Base-by-base conservation (phyloP, 92 coral and sea anemone species). In the Heliopora coerulea region DNA sequence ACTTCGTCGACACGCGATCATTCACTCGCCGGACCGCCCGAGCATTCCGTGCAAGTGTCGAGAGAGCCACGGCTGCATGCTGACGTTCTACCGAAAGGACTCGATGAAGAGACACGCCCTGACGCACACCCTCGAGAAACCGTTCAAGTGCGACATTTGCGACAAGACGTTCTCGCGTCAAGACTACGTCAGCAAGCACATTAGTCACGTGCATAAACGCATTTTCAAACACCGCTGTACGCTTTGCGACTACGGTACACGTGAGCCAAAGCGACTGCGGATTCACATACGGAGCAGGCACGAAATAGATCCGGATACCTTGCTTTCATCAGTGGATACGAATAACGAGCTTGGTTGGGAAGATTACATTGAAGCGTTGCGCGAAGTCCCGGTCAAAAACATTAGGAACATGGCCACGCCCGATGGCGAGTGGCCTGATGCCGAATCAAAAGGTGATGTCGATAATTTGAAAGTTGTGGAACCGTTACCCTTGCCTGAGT, bases 71-170 rank as follows among this genome's bases (percentile, higher is more conserved):
- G 76, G 62, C 9, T 69, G 76, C 33, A 23, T n/a, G 42, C 62
- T 54, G 10, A 69, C 76, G 1, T 69, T 69, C 31, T 54, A 69
- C 19, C 61, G 76, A 7, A 69, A 69, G 26, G 76, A 69, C 49
- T 69, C 76, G 29, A 69, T 69, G 76, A 69, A 69, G 19, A 61
- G 76, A 4, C 76, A 69, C 24, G 76, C 76, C 0, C 76, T 69
- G 9, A 54, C 76, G 14, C 76, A 69, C 61, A 69, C 60, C 12
- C 40, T 49, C 23, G 61, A 33, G 31, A 69, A 69, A 23, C 76
- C 76, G 14, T 69, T 33, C 61, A 52, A 33, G 11, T 69, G 76
- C 48, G 60, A 69, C 37, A 29, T 46, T 11, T 69, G 76, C 25
- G 76, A 56, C 25, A 69, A 69, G 40, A 49, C 39, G 13, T 69